Evolutionary conservation across 2,113 vertebrate genomes (phyloP), one percentile per base, ranked within the genome.

Genomic region (Xenotilapia flavipinnis): DNA sequence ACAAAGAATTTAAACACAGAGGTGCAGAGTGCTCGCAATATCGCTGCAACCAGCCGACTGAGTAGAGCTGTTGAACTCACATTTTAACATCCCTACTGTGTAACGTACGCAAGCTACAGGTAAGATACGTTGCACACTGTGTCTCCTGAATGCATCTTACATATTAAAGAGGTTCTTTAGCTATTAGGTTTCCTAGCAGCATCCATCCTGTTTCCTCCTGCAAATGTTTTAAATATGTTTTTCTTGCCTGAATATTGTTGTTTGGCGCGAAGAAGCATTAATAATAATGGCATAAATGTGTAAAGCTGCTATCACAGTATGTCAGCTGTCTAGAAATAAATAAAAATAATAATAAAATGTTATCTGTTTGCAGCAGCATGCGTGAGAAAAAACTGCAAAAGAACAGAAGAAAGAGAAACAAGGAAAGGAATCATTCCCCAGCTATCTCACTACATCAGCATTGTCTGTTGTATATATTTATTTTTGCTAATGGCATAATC

Each of bases 41-140:
- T n/a, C 26, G 6, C 45, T 28, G 17, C 26, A 77, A 13, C 73
- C 45, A n/a, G 19, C 45, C 11, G 26, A 31, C 70, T n/a, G 42
- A 49, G 73, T 12, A 51, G 26, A 77, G 73, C 73, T 51, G 45
- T 77, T 77, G 45, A 77, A 33, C 23, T 77, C n/a, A 47, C 42
- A 60, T 75, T 17, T 70, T 4, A 14, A 11, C 45, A 8, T 82
- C 80, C 17, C 45, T 77, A 51, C 45, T 33, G 5, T 79, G 47
- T 80, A 28, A 28, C 90, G 88, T 88, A 80, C 54, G 58, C 75
- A 33, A 82, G 81, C 83, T 60, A 8, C 28, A 89, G 79, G 86
- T 90, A 77, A 80, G 77, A 87, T 45, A 36, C 12, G 75, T 31
- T 47, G 73, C 36, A 42, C 53, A 8, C 19, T 65, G 68, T 80